These are phyloP conservation scores for Apogon talboti DNA, from an alignment of 2,797 vertebrate species.

Conservation along the genomic window DNA sequence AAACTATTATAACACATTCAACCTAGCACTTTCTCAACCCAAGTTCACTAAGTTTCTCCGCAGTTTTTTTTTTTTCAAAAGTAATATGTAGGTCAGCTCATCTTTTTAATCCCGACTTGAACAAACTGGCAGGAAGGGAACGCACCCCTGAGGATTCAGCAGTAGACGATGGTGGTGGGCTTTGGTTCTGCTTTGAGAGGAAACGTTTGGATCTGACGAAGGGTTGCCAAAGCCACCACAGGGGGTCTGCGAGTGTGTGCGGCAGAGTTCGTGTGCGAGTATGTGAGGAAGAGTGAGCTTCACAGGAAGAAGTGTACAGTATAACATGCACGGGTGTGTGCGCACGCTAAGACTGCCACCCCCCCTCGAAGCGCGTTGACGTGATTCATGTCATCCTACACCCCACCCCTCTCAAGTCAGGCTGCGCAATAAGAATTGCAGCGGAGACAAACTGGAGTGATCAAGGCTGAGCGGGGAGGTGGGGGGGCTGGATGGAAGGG, in stretches of 20 bases:
- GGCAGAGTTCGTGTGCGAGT: conserved; percentile 10
- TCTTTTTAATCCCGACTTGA: conserved; percentile 78
- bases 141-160: conserved; percentile 71
- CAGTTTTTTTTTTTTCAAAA: conserved; percentile 49
- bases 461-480: conserved; percentile 67
- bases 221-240: conserved; percentile 76
- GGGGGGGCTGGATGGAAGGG: conserved; percentile 50
- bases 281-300: conserved; percentile 46
- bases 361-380: conserved; percentile 66
- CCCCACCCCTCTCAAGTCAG: conserved; percentile 50
- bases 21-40: conserved; percentile 41
- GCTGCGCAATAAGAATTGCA: conserved; percentile 40
- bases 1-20: conserved; percentile 26
- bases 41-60: conserved; percentile 72
- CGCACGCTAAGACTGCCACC: conserved; percentile 36
- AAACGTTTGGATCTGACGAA: conserved; percentile 79
- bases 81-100: conserved; percentile 81
- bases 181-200: conserved; percentile 79
- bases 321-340: conserved; percentile 46
- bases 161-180: conserved; percentile 72
- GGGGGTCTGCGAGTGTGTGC: conserved; percentile 66
- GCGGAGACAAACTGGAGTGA: conserved; percentile 69
- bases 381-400: conserved; percentile 73
- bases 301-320: conserved; percentile 59
- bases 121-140: conserved; percentile 80